These are phyloP conservation scores for Drosophila nebulosa DNA, from an alignment of 1,140 invertebrate species.

Conservation along the genomic window DNA sequence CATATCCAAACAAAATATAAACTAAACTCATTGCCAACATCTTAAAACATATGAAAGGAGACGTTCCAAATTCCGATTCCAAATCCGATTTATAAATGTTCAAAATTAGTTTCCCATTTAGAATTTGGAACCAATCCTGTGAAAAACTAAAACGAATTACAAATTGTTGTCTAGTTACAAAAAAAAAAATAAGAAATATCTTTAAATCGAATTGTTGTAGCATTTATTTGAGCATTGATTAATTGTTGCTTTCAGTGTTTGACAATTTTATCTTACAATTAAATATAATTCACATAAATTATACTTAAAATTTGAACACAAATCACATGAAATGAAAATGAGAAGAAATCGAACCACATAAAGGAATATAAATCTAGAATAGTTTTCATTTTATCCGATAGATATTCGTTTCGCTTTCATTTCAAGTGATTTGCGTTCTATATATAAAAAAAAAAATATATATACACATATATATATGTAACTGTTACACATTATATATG, in stretches of 20 bases:
- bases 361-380: too few species aligned
- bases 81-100: not conserved
- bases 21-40: conserved; percentile 63
- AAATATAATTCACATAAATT: not conserved
- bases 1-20: conserved; percentile 52
- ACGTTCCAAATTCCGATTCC: not conserved
- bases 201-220: conserved; percentile 34
- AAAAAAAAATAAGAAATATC: conserved; percentile 5
- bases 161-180: conserved; percentile 52
- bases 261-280: not conserved
- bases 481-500: conserved; percentile 59
- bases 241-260: conserved; percentile 70
- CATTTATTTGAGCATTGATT: conserved; percentile 43
- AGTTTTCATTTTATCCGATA: too few species aligned
- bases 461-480: conserved; percentile 37
- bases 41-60: conserved; percentile 32
- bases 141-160: conserved; percentile 9
- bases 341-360: not conserved
- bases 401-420: not conserved
- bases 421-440: not conserved
- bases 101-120: not conserved
- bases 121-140: not conserved
- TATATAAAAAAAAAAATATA: not conserved
- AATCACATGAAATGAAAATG: not conserved
- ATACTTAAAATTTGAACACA: not conserved